Percentiles rank a stretch among this genome's conserved stretches.
Evolutionary conservation across 2,113 vertebrate species (phyloP).

Genomic region (Fulica atra): DNA sequence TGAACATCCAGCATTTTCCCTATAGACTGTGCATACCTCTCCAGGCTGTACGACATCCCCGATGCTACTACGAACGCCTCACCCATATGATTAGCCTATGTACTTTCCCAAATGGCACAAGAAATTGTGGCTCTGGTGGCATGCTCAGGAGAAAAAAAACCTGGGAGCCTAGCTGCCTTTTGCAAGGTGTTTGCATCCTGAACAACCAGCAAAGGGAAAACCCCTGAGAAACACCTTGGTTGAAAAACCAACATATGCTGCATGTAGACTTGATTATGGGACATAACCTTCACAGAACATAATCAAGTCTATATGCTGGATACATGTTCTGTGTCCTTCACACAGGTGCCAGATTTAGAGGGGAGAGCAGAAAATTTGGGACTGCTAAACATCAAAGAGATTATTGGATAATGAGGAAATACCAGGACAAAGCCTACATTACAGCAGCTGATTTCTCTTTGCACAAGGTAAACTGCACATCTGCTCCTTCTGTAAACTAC

Average conservation of each 20-base stretch:
- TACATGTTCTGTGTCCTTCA: no score
- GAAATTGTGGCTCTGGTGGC: neutral
- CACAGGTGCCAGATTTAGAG: neutral
- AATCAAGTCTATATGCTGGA: no score
- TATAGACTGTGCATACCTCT: neutral
- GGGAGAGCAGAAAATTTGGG: neutral
- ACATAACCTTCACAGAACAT: neutral
- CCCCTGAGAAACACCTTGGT: neutral
- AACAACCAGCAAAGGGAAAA: neutral
- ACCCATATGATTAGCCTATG: neutral
- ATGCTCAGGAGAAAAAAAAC: neutral
- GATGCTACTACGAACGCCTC: neutral
- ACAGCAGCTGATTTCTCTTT: neutral
- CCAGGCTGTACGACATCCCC: neutral
- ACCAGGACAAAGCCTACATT: neutral
- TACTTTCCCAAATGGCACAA: neutral
- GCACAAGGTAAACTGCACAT: neutral
- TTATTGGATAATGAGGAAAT: conserved; percentile 23
- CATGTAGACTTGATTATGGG: neutral
- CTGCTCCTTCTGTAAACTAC: neutral
- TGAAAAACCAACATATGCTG: neutral
- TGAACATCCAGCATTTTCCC: neutral
- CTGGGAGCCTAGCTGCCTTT: neutral
- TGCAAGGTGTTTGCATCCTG: neutral
- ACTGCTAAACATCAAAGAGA: conserved; percentile 29